Conservation (phyloP, 2,113 vertebrate species). For the Caranx melampygus region DNA sequence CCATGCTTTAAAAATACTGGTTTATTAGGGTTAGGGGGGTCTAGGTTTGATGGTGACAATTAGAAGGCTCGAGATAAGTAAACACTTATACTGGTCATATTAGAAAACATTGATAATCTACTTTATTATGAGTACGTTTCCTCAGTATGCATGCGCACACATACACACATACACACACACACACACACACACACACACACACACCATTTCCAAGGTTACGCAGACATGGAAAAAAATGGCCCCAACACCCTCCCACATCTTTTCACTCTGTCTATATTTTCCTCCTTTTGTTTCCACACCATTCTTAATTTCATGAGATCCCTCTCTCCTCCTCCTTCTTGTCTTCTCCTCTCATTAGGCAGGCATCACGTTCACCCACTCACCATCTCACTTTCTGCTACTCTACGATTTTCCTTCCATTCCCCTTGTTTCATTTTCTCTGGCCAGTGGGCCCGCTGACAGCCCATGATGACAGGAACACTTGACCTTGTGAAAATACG, state of each 20-base stretch:
- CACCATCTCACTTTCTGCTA: background rate
- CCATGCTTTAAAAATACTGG: background rate
- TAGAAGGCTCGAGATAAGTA: too few species aligned
- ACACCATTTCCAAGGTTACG: too few species aligned
- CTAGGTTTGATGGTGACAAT: too few species aligned
- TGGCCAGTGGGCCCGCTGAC: constrained; percentile 30
- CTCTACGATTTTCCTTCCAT: background rate
- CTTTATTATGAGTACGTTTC: too few species aligned
- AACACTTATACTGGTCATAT: background rate
- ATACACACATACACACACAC: too few species aligned
- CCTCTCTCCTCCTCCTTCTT: background rate
- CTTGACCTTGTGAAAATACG: constrained; percentile 57
- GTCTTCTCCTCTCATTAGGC: constrained; percentile 17
- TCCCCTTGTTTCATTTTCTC: constrained; percentile 16
- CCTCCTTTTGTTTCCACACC: background rate
- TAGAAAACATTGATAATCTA: background rate
- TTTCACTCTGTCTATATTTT: background rate
- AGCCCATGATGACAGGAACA: background rate
- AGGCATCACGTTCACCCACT: background rate
- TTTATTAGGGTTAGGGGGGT: background rate
- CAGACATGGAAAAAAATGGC: too few species aligned
- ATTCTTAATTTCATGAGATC: background rate
- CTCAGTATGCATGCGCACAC: too few species aligned
- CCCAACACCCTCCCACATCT: background rate
- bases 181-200: too few species aligned